Conservation (phyloP, 1,140 invertebrate genomes). For the Eumeta japonica region DNA sequence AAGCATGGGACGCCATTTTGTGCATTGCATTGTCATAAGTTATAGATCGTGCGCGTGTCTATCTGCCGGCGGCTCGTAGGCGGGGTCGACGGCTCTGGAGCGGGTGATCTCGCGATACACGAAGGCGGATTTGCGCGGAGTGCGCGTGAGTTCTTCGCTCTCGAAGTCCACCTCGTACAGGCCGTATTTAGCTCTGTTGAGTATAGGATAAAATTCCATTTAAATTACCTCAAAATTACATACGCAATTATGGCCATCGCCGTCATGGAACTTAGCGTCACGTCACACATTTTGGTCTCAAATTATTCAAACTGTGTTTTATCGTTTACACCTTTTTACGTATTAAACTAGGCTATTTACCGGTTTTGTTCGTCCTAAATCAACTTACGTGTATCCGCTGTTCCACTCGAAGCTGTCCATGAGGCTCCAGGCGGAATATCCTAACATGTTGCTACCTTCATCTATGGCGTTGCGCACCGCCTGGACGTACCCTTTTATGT, state of each 20-base stretch:
- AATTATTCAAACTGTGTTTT: no score
- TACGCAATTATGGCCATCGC: no score
- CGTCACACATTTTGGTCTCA: no score
- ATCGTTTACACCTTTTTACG: no score
- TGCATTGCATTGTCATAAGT: no score
- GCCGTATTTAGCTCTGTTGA: no score
- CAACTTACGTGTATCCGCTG: slow-evolving; percentile 42
- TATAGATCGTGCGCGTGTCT: no score
- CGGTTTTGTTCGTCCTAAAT: no score
- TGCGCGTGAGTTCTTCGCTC: slow-evolving; percentile 62
- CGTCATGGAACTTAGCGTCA: no score
- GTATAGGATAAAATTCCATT: no score
- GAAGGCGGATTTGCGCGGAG: slow-evolving; percentile 64
- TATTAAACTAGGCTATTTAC: slow-evolving; percentile 2
- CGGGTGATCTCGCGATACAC: slow-evolving; percentile 45
- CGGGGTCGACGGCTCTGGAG: slow-evolving; percentile 23
- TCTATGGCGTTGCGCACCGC: slow-evolving; percentile 18
- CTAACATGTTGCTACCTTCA: slow-evolving; percentile 36
- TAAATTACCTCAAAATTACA: no score
- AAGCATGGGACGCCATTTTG: no score
- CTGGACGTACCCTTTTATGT: slow-evolving; percentile 18
- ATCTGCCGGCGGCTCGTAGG: slow-evolving; percentile 23
- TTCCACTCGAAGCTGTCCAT: slow-evolving; percentile 69
- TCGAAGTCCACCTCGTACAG: slow-evolving; percentile 71
- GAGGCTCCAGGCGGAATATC: slow-evolving; percentile 65